Evolutionary conservation across 2,113 vertebrate genomes (phyloP).

Genomic region (Mus pahari): DNA sequence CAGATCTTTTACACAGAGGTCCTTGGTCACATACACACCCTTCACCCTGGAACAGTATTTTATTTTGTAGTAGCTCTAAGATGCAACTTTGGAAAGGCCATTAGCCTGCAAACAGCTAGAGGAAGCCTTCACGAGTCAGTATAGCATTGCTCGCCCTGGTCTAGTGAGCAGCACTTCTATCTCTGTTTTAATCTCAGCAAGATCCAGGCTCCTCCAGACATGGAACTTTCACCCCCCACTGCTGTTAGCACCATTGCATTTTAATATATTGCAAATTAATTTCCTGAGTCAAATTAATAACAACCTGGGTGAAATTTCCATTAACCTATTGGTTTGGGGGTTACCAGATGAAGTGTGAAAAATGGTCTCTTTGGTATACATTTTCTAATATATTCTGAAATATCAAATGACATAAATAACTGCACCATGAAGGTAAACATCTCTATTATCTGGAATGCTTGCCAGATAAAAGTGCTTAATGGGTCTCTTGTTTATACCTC

Average conservation of each 20-base stretch:
- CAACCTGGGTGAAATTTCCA: neutral
- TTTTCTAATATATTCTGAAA: constrained; percentile 48
- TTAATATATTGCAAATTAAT: constrained; percentile 1
- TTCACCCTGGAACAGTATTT: neutral
- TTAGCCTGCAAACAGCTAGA: neutral
- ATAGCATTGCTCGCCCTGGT: neutral
- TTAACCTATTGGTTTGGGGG: constrained; percentile 42
- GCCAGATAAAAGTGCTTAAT: neutral
- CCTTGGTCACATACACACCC: neutral
- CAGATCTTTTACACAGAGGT: neutral
- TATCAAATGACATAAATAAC: constrained; percentile 37
- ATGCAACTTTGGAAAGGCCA: neutral
- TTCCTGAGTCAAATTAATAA: constrained; percentile 30
- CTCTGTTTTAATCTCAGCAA: neutral
- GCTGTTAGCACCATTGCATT: neutral
- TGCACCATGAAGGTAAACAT: neutral
- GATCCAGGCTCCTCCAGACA: neutral
- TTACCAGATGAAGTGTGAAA: neutral
- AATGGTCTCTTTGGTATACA: neutral
- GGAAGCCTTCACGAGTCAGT: neutral
- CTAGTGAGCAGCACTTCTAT: neutral
- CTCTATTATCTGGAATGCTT: neutral
- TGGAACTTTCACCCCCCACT: neutral
- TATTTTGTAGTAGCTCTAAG: constrained; percentile 1
- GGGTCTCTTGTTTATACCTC: neutral